Percentiles rank a stretch among this genome's conserved stretches.
Evolutionary conservation across 37 sponge, comb jelly and placozoan genomes (phyloP).

Genomic region (Amphimedon queenslandica): DNA sequence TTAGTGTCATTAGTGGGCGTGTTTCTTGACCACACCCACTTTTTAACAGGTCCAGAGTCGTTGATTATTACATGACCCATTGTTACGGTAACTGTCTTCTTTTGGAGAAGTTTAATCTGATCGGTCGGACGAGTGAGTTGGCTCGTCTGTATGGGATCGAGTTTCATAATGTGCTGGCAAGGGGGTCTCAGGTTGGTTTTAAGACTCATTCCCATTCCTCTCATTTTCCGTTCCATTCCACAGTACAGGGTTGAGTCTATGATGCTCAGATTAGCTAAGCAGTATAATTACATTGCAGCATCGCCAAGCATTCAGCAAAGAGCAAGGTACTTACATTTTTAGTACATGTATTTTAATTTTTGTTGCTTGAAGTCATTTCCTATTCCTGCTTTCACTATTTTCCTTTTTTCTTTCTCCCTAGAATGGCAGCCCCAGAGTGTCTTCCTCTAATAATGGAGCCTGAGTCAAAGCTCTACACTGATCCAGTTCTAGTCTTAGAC

Average conservation of each 20-base stretch:
- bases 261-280: slow-evolving; percentile 89
- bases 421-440: slow-evolving; percentile 93
- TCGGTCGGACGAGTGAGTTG: slow-evolving; percentile 95
- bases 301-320: slow-evolving; percentile 92
- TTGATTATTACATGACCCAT: slow-evolving; percentile 77
- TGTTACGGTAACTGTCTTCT: slow-evolving; percentile 67
- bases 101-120: slow-evolving; percentile 79
- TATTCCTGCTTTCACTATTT: too few relatives aligned
- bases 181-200: slow-evolving; percentile 81
- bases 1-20: not conserved
- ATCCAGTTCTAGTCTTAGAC: slow-evolving; percentile 97
- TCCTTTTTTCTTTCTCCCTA: slow-evolving; percentile 1
- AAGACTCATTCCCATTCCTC: not conserved
- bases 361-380: too few relatives aligned
- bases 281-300: slow-evolving; percentile 78
- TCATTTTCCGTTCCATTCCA: not conserved
- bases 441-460: slow-evolving; percentile 93
- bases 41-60: slow-evolving; percentile 48
- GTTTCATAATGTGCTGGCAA: slow-evolving; percentile 82
- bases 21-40: too few relatives aligned
- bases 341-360: not conserved
- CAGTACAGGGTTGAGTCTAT: slow-evolving; percentile 97
- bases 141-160: slow-evolving; percentile 95
- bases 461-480: slow-evolving; percentile 84
- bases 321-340: slow-evolving; percentile 62